Base-by-base conservation (phyloP, 2,888 invertebrate species). In the Leucophenga montana region DNA sequence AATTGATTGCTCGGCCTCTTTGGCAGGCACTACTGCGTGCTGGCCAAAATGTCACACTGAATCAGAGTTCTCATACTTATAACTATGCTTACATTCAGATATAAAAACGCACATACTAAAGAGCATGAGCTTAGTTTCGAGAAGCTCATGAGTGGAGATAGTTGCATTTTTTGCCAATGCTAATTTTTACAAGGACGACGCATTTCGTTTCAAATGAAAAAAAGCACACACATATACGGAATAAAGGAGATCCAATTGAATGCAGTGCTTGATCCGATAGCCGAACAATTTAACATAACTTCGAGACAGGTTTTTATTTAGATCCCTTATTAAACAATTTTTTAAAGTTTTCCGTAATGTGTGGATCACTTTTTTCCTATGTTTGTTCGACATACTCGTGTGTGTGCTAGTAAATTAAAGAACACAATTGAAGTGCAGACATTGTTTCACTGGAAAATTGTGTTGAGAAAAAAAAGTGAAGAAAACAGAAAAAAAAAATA, bases 351-450 rank as follows among this genome's bases (percentile, higher is more conserved):
- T 8, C 39, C 33, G 8, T 5, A 0, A 14, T 4, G 57, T 48
- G 20, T 56, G 22, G 69, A 70, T 68, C 64, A 68, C 62, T 71
- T 62, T 57, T 54, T 64, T 22, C 68, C 50, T 50, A 70, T 44
- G 16, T 71, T 39, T 39, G 39, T 39, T 8, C 8, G 1, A 39
- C 1, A 1, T 39, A 9, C 57, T 54, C 16, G 57, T 62, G 64
- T 68, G 69, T 70, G 56, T 67, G 54, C 8, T 16, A 20, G n/a
- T 31, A 48, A 70, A 48, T 50, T 56, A 13, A 20, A 14, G 59
- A 68, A 72, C 66, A 57, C 75, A 77, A 74, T 76, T 72, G 71
- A 78, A 75, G 72, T 72, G 71, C 73, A 68, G 69, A 74, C 72
- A 69, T 53, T 70, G 67, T 61, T 67, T 46, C 54, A 64, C 16